A percentile compares a stretch with the other conserved stretches of the same genome.
Conservation (phyloP, 2,888 invertebrate genomes). For the Apotomis betuletana region DNA sequence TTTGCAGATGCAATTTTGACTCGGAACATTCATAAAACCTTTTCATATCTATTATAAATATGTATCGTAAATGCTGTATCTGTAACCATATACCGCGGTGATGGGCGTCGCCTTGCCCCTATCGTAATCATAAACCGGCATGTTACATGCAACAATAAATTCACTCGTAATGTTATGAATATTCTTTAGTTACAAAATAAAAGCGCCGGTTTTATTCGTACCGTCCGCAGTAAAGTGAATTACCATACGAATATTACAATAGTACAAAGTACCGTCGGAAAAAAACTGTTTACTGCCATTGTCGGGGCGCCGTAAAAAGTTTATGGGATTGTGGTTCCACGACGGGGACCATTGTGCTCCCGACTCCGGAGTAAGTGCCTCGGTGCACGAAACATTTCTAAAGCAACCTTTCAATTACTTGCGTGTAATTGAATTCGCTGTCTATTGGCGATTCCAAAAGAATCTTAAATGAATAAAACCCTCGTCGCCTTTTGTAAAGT, state of each 20-base stretch:
- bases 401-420: not conserved
- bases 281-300: constrained; percentile 15
- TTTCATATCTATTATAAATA: too few species aligned
- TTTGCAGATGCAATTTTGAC: too few species aligned
- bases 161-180: constrained; percentile 1
- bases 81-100: not conserved
- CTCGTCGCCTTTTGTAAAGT: not conserved
- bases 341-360: not conserved
- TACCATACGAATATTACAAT: constrained; percentile 26
- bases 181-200: constrained; percentile 11
- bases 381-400: not conserved
- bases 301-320: constrained; percentile 14
- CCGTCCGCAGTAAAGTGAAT: constrained; percentile 4
- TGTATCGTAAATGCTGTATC: not conserved
- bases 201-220: constrained; percentile 9
- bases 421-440: constrained; percentile 9
- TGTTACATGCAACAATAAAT: constrained; percentile 6
- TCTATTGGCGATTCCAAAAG: not conserved
- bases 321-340: constrained; percentile 17
- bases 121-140: not conserved
- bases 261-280: constrained; percentile 7
- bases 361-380: not conserved
- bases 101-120: not conserved
- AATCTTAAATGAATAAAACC: not conserved
- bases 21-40: too few species aligned